Evolutionary conservation across 1,140 invertebrate species (phyloP).

Genomic region (Penaeus indicus): DNA sequence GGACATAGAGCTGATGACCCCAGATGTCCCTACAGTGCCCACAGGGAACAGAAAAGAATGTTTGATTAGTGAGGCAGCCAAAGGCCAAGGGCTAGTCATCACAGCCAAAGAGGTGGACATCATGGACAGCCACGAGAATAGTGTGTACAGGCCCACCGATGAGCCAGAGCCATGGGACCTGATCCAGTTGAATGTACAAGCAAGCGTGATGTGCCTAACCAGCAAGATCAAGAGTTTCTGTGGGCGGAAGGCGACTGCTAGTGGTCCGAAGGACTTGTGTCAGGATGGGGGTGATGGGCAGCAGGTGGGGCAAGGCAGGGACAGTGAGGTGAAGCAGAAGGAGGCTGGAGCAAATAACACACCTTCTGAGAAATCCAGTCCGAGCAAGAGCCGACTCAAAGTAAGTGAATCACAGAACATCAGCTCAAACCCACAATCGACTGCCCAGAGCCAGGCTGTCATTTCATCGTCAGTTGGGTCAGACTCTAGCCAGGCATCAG

Average conservation of each 20-base stretch:
- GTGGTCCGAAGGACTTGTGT: conserved; percentile 21
- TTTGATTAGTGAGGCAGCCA: conserved; percentile 21
- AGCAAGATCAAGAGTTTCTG: conserved; percentile 74
- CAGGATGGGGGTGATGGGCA: conserved; percentile 28
- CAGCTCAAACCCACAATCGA: conserved; percentile 28
- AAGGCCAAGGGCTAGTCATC: background rate
- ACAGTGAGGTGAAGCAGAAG: conserved; percentile 2
- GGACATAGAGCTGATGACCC: conserved; percentile 58
- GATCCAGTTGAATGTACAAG: conserved; percentile 90
- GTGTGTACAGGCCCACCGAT: conserved; percentile 85
- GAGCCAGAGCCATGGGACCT: conserved; percentile 91
- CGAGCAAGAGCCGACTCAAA: conserved; percentile 12
- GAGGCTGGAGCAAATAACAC: background rate
- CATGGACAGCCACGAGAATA: conserved; percentile 74
- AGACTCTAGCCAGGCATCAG: conserved; percentile 50
- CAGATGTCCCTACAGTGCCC: conserved; percentile 35
- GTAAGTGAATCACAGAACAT: conserved; percentile 56
- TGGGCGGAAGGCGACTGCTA: background rate
- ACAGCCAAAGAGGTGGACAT: conserved; percentile 58
- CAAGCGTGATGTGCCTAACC: conserved; percentile 87
- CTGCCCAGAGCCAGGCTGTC: conserved; percentile 39
- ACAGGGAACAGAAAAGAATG: conserved; percentile 3
- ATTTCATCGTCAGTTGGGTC: conserved; percentile 53
- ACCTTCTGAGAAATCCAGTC: conserved; percentile 33
- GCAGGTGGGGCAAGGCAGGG: background rate